Evolutionary conservation across 2,113 vertebrate genomes (phyloP), one percentile per base, ranked within the genome.

Genomic region (Sceloporus undulatus): DNA sequence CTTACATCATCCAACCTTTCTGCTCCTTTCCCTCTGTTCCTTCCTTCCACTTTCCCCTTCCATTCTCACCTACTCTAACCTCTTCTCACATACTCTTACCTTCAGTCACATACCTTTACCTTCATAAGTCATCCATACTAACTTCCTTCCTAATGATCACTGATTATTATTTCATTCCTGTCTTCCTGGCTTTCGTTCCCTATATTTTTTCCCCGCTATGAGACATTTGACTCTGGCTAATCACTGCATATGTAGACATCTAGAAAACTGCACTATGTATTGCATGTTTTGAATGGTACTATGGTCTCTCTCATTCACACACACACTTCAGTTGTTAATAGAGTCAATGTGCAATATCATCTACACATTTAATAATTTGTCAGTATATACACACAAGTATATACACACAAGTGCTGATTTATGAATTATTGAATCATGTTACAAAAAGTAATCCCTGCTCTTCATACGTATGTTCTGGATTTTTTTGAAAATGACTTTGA

Each of bases 391-490:
- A 27, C 2, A 0, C 27, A 23, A 82, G 87, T 27, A 34, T 27
- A 27, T 14, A 27, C 2, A 0, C 27, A 23, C 16, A 23, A 34
- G 42, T 84, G 18, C 27, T n/a, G 11, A 62, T 54, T 59, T 48
- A 59, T 54, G 1, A 66, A 21, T 56, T 90, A 48, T 42, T 82
- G 5, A 65, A 91, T 70, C 21, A 40, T 9, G 3, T 88, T 74
- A 66, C 14, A n/a, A 19, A 52, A 25, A 19, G 80, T 79, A 18
- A 23, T 38, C 54, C 2, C 4, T 25, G 2, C 66, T 91, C 38
- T 66, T 79, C 86, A 48, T 1, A 3, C 85, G 38, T 29, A 3
- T 86, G 38, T 29, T 52, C 62, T 81, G 68, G 91, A 77, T 42
- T 27, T 10, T 10, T 71, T 88, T 21, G 16, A 8, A 91, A 48